Conservation (phyloP, 1,140 invertebrate genomes). For the Coelopa frigida region DNA sequence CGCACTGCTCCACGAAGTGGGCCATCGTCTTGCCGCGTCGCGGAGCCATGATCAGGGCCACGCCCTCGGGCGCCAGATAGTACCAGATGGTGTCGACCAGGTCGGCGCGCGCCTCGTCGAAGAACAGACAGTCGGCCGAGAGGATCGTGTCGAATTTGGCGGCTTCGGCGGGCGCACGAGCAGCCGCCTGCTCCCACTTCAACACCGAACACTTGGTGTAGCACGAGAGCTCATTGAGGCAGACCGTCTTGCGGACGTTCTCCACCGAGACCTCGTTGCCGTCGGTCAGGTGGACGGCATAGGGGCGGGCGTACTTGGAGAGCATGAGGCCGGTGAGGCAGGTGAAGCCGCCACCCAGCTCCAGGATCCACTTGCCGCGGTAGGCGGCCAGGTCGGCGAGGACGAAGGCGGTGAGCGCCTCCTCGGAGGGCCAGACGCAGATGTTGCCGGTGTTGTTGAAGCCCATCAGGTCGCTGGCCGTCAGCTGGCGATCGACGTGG, state of each 20-base stretch:
- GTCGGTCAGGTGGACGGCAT: constrained; percentile 62
- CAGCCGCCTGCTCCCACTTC: constrained; percentile 46
- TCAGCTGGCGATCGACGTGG: constrained; percentile 55
- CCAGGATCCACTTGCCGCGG: constrained; percentile 59
- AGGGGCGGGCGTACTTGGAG: constrained; percentile 58
- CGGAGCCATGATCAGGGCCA: constrained; percentile 71
- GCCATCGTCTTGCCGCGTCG: constrained; percentile 63
- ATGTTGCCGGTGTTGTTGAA: constrained; percentile 91
- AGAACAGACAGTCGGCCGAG: constrained; percentile 77
- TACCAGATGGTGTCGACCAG: constrained; percentile 63
- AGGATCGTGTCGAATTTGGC: constrained; percentile 61
- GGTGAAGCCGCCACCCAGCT: constrained; percentile 81
- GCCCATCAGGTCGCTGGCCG: constrained; percentile 65
- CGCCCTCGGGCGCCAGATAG: constrained; percentile 56
- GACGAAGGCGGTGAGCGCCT: constrained; percentile 69
- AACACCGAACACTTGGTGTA: constrained; percentile 46
- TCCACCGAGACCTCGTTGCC: constrained; percentile 70
- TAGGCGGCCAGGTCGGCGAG: constrained; percentile 61
- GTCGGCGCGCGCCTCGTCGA: constrained; percentile 67
- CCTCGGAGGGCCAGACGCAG: constrained; percentile 85
- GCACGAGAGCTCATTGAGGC: constrained; percentile 53
- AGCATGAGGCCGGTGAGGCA: constrained; percentile 70
- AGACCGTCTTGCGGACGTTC: constrained; percentile 61
- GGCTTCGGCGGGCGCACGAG: constrained; percentile 22
- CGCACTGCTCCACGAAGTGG: constrained; percentile 57